Base-by-base conservation (phyloP, 2,113 vertebrate genomes). In the Dermatemys mawii region DNA sequence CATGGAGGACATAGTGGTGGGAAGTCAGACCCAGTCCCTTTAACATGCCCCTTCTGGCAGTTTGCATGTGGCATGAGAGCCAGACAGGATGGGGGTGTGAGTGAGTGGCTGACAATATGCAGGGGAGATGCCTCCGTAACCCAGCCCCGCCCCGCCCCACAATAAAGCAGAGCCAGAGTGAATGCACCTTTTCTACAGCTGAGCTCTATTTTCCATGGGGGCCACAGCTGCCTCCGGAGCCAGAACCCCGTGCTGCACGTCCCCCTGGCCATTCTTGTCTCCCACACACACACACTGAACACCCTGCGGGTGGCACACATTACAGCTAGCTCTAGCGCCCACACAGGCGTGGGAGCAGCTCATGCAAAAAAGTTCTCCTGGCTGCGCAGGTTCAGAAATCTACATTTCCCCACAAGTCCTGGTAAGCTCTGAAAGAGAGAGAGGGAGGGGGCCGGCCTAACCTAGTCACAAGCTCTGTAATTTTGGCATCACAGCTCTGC, bases 201-300 rank as follows among this genome's bases (percentile, higher is more conserved):
- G 81, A 75, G 55, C 88, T 95, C 94, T 96, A 44, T 95, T 92
- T 87, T 81, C 50, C 76, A 90, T 81, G n/a, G 21, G 19, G 67
- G 67, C 35, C 38, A 26, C 70, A 78, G 60, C 78, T 87, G 92
- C 84, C 90, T 14, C 78, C 27, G 82, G 53, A 91, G 29, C 44
- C 32, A 67, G 54, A 51, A 44, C 0, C 12, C 90, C 73, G 55
- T 53, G 89, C 79, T 60, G 53, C 75, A 87, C 29, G 70, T 70
- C 41, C 1, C 53, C 76, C 8, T 1, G 7, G 51, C 32, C 12
- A 3, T 4, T 21, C 80, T 14, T 80, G 16, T 70, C 86, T 53
- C 46, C 86, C 53, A 57, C 35, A 46, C 29, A 14, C 57, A 60
- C 57, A 29, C 57, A 13, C 13, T 29, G 27, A 50, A 17, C 51